These are phyloP conservation scores for Epinephelus cyanopodus DNA, from an alignment of 2,113 vertebrate genomes.

Conservation along the genomic window DNA sequence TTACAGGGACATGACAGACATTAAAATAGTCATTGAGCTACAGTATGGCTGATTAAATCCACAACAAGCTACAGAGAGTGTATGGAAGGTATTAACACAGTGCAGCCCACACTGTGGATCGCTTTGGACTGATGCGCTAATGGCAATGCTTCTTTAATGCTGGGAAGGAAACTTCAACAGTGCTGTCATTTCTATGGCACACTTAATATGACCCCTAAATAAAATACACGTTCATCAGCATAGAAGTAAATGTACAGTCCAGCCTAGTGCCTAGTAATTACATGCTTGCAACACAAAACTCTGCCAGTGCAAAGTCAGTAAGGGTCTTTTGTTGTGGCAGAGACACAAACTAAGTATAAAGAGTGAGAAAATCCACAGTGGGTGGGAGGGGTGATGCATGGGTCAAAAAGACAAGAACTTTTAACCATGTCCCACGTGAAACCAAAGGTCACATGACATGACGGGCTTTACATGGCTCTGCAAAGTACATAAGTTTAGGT, in stretches of 20 bases:
- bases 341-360: too few relatives aligned
- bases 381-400: too few relatives aligned
- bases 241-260: neutral
- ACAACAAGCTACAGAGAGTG: neutral
- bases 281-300: too few relatives aligned
- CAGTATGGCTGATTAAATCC: neutral
- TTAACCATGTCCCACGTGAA: too few relatives aligned
- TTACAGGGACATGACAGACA: constrained; percentile 5
- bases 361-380: too few relatives aligned
- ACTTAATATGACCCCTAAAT: neutral
- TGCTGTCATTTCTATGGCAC: neutral
- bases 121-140: neutral
- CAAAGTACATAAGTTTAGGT: too few relatives aligned
- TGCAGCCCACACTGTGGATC: neutral
- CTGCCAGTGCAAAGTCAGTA: too few relatives aligned
- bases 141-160: neutral
- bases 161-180: neutral
- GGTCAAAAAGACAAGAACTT: too few relatives aligned
- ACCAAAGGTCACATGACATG: too few relatives aligned
- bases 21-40: constrained; percentile 19
- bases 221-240: neutral
- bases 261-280: too few relatives aligned
- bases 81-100: constrained; percentile 1
- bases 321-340: too few relatives aligned
- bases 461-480: too few relatives aligned